Percentiles rank a stretch among this genome's conserved stretches.
phyloP scores from a whole-genome alignment of 2,888 invertebrate species.

The Rotaria magnacalcarata region DNA sequence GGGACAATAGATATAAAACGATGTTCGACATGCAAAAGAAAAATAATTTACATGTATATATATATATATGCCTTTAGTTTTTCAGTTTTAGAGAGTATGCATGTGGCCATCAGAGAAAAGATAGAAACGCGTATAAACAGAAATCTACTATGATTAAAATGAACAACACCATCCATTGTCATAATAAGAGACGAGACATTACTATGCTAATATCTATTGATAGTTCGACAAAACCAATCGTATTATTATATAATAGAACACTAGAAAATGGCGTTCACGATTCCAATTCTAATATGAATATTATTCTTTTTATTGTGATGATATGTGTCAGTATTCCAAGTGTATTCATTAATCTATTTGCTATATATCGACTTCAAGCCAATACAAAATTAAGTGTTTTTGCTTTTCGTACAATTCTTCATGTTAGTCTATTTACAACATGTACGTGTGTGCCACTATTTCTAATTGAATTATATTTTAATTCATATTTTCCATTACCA shows the following conservation, averaged over 20 bases:
- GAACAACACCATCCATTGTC: background rate
- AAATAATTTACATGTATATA: too few species aligned
- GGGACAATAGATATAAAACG: background rate
- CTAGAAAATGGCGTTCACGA: background rate
- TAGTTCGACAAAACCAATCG: background rate
- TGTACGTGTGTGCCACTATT: background rate
- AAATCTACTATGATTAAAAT: background rate
- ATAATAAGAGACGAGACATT: background rate
- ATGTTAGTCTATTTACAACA: slow-evolving; percentile 24
- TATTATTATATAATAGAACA: background rate
- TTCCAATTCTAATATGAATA: background rate
- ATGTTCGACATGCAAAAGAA: background rate
- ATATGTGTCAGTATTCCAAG: background rate
- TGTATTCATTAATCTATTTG: slow-evolving; percentile 3
- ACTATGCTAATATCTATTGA: background rate
- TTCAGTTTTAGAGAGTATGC: background rate
- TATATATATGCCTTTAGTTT: background rate
- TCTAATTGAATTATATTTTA: slow-evolving; percentile 15
- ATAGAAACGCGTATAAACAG: background rate
- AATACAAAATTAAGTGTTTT: slow-evolving; percentile 5
- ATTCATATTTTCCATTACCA: background rate
- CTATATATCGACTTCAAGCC: background rate
- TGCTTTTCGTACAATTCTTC: background rate
- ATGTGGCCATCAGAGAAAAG: background rate
- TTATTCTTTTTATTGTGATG: background rate